Evolutionary conservation across 2,888 invertebrate species (phyloP).

Genomic region (Perithous albicinctus): DNA sequence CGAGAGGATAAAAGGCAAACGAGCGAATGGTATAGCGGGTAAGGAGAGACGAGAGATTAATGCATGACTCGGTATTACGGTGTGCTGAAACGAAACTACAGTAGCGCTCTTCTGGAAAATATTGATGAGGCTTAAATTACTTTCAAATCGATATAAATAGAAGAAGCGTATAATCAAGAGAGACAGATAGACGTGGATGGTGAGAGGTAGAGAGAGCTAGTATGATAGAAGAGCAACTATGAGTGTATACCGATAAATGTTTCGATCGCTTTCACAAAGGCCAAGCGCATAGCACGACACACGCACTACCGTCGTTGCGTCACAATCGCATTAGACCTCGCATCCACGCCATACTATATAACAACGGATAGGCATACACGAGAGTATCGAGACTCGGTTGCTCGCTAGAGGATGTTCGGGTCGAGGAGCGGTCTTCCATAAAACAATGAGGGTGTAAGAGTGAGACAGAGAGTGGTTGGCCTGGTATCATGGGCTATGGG

Average conservation of each 20-base stretch:
- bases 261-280: conserved; percentile 62
- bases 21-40: conserved; percentile 37
- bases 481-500: conserved; percentile 23
- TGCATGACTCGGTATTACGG: conserved; percentile 17
- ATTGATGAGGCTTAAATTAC: conserved; percentile 62
- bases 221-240: conserved; percentile 40
- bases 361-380: conserved; percentile 34
- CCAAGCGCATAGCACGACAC: conserved; percentile 20
- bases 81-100: conserved; percentile 36
- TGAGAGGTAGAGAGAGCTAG: conserved; percentile 3
- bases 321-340: conserved; percentile 57
- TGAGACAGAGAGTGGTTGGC: conserved; percentile 8
- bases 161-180: neutral
- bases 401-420: conserved; percentile 45
- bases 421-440: conserved; percentile 47
- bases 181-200: neutral
- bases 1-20: conserved; percentile 50
- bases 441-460: conserved; percentile 58
- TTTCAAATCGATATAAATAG: conserved; percentile 55
- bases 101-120: conserved; percentile 59
- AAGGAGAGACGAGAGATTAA: neutral
- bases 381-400: conserved; percentile 30
- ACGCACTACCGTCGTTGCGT: conserved; percentile 49
- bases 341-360: conserved; percentile 23
- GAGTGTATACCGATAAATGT: conserved; percentile 59